These are phyloP conservation scores for Campoplex nolae DNA, from an alignment of 2,888 invertebrate species.

Conservation along the genomic window DNA sequence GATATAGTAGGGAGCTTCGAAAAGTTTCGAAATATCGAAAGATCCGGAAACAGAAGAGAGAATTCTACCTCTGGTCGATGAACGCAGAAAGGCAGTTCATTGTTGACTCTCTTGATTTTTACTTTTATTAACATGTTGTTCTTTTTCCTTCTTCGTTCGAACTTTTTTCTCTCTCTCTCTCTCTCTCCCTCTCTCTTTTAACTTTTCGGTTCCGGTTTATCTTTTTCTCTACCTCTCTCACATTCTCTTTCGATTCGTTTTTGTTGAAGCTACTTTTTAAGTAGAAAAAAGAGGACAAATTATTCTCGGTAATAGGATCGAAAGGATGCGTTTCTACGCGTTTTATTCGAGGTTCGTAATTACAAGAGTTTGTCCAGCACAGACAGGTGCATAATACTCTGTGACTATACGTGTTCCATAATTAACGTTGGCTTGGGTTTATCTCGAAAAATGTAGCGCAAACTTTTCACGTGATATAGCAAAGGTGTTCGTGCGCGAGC, in stretches of 20 bases:
- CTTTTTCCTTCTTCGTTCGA: constrained; percentile 38
- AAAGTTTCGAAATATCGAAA: constrained; percentile 66
- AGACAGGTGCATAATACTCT: neutral
- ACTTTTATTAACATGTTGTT: constrained; percentile 50
- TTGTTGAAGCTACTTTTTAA: constrained; percentile 13
- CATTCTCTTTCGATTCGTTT: neutral
- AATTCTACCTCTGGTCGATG: constrained; percentile 27
- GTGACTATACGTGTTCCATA: constrained; percentile 27
- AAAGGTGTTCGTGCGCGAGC: constrained; percentile 40
- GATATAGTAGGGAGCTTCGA: constrained; percentile 7
- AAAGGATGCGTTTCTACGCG: constrained; percentile 27
- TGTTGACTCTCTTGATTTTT: constrained; percentile 62
- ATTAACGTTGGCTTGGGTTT: constrained; percentile 60
- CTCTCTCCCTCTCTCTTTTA: neutral
- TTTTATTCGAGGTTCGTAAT: constrained; percentile 57
- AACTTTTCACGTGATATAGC: constrained; percentile 28
- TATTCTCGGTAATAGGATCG: constrained; percentile 8
- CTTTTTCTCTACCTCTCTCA: neutral
- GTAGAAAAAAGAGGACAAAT: constrained; percentile 21
- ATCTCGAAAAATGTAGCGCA: constrained; percentile 48
- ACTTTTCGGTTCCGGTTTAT: too few relatives aligned
- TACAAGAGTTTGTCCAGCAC: constrained; percentile 37
- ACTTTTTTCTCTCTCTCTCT: constrained; percentile 24
- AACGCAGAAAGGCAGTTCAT: constrained; percentile 55
- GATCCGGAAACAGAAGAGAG: constrained; percentile 50